phyloP scores from a whole-genome alignment of 2,113 vertebrate genomes.

The Gila orcuttii region DNA sequence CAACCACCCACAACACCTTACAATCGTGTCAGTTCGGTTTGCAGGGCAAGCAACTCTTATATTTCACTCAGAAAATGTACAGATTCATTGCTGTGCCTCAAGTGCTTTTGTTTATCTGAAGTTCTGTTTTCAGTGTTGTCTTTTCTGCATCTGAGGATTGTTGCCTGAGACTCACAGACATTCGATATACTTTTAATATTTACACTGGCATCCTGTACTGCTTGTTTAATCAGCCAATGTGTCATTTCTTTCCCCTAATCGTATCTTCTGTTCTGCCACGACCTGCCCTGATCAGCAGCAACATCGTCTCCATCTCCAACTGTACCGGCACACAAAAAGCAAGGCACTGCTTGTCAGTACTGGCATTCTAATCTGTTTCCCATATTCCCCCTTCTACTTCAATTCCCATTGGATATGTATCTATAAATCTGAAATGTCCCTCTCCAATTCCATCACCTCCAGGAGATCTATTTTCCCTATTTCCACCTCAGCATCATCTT shows the following conservation, averaged over 20 bases:
- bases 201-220: conserved; percentile 12
- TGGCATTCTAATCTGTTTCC: conserved; percentile 18
- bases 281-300: conserved; percentile 10
- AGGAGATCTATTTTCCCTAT: conserved; percentile 20
- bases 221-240: conserved; percentile 31
- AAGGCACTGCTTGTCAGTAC: conserved; percentile 36
- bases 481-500: conserved; percentile 25
- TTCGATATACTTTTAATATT: background rate
- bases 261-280: background rate
- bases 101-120: background rate
- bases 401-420: conserved; percentile 31
- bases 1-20: background rate
- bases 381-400: conserved; percentile 11
- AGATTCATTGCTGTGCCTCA: background rate
- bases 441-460: conserved; percentile 25
- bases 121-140: background rate
- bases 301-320: background rate
- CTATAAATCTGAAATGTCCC: conserved; percentile 35
- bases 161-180: background rate
- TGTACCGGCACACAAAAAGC: conserved; percentile 14
- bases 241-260: conserved; percentile 16
- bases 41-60: background rate
- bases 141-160: background rate
- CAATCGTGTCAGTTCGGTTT: background rate
- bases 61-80: background rate